These are phyloP conservation scores for Stichopus horrens DNA, from an alignment of 53 echinoderm and acorn worm species.

Conservation along the genomic window DNA sequence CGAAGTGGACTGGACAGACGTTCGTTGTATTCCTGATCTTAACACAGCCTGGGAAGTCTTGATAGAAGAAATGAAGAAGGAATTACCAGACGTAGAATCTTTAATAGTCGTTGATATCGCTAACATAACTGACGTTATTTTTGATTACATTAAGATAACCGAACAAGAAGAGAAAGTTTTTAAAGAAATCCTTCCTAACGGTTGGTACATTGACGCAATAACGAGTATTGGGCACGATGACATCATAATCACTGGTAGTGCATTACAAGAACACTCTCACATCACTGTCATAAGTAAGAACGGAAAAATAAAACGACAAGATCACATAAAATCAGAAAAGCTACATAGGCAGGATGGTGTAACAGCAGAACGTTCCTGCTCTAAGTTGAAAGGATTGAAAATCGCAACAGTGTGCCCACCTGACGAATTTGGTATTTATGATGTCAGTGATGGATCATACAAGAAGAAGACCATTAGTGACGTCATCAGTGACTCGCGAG, in stretches of 20 bases:
- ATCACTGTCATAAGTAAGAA: background rate
- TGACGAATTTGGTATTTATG: constrained; percentile 9
- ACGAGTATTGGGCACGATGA: background rate
- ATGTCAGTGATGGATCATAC: background rate
- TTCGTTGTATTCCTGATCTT: background rate
- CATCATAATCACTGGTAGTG: constrained; percentile 13
- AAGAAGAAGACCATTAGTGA: background rate
- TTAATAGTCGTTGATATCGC: too few relatives aligned
- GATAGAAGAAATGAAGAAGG: background rate
- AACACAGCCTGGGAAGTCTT: background rate
- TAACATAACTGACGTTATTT: too few relatives aligned
- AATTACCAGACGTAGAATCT: background rate
- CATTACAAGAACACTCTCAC: background rate
- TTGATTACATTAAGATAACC: too few relatives aligned
- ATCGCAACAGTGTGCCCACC: background rate
- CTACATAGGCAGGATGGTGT: too few relatives aligned
- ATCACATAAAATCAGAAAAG: background rate
- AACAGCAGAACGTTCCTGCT: background rate
- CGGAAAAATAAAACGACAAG: background rate
- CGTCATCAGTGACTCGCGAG: background rate
- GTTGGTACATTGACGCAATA: background rate
- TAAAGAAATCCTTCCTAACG: too few relatives aligned
- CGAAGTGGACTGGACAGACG: background rate
- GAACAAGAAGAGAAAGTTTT: too few relatives aligned
- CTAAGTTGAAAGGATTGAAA: background rate